These are phyloP conservation scores for Blastomussa wellsi DNA, from an alignment of 92 coral and sea anemone species.

Conservation along the genomic window DNA sequence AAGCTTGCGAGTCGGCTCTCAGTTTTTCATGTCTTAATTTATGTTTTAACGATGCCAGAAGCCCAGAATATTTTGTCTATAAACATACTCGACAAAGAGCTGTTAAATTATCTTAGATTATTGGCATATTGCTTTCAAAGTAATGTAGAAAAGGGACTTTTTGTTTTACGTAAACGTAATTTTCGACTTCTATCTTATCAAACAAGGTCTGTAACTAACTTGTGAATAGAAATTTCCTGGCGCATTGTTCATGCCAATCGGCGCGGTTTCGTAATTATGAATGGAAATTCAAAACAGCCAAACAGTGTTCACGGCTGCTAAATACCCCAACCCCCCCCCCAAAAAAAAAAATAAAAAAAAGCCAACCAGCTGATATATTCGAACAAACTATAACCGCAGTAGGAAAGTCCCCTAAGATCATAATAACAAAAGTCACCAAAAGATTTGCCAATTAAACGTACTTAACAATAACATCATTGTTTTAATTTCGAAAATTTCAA, in stretches of 20 bases:
- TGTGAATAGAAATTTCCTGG: not conserved
- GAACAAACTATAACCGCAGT: not conserved
- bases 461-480: no score
- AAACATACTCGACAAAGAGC: constrained; percentile 15
- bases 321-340: no score
- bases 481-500: constrained; percentile 4
- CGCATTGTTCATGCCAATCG: constrained; percentile 1
- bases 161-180: not conserved
- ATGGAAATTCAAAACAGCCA: not conserved
- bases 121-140: constrained; percentile 10
- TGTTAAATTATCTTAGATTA: constrained; percentile 6
- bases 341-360: no score
- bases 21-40: constrained; percentile 4
- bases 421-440: not conserved
- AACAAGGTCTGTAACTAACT: constrained; percentile 10
- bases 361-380: no score
- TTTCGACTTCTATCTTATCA: constrained; percentile 23
- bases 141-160: constrained; percentile 1
- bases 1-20: constrained; percentile 9
- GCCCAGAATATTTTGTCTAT: constrained; percentile 7
- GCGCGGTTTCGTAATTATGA: not conserved
- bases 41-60: constrained; percentile 3
- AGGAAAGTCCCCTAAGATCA: not conserved
- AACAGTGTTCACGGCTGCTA: no score
- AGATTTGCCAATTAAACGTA: no score